A percentile compares a stretch with the other conserved stretches of the same genome.
Conservation (phyloP, 2,888 invertebrate species). For the Eupithecia inturbata region DNA sequence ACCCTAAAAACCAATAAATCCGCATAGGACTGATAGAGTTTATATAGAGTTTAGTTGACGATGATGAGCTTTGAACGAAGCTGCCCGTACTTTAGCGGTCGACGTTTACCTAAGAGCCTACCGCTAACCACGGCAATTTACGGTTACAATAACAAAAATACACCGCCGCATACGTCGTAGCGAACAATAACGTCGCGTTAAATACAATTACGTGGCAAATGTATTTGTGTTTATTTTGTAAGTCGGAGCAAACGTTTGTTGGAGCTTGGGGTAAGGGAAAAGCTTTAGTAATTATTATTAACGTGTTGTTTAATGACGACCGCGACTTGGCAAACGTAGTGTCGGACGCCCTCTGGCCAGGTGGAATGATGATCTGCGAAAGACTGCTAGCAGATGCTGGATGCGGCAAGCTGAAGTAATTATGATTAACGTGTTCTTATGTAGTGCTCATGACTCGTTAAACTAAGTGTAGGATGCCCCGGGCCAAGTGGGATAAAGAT, state of each 20-base stretch:
- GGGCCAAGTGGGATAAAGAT: too few relatives aligned
- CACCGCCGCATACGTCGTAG: conserved; percentile 62
- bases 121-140: conserved; percentile 41
- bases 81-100: not conserved
- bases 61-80: not conserved
- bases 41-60: too few relatives aligned
- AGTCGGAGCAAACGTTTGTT: conserved; percentile 68
- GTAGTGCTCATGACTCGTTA: too few relatives aligned
- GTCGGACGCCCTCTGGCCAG: not conserved
- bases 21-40: not conserved
- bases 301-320: not conserved
- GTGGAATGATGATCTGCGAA: not conserved
- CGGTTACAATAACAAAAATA: conserved; percentile 63
- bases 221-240: conserved; percentile 79
- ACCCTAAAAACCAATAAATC: not conserved
- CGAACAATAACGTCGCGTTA: conserved; percentile 79
- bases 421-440: too few relatives aligned
- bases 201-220: conserved; percentile 79
- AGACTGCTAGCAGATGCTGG: not conserved
- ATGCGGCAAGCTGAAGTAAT: not conserved
- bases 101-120: conserved; percentile 23
- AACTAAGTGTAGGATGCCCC: too few relatives aligned
- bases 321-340: not conserved
- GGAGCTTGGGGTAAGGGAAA: conserved; percentile 35
- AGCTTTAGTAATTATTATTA: not conserved